These are phyloP conservation scores for Oxyura jamaicensis DNA, from an alignment of 2,113 vertebrate species.

Conservation along the genomic window DNA sequence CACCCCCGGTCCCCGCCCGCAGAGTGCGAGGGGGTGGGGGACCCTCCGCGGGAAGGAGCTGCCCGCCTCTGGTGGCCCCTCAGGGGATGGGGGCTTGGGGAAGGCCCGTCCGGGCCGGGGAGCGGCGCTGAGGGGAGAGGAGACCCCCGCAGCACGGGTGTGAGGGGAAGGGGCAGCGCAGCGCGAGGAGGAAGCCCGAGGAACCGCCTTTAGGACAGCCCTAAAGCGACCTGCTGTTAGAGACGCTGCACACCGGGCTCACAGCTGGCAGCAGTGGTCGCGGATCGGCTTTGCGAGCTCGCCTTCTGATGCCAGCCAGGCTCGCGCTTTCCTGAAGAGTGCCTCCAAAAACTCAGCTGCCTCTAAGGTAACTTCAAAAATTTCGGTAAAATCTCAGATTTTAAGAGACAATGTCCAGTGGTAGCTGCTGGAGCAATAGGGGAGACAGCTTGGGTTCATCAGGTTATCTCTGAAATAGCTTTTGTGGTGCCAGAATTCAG, in stretches of 20 bases:
- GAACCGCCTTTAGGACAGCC: too few species aligned
- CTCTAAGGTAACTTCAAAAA: not conserved
- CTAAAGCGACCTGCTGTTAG: not conserved
- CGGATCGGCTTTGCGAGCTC: not conserved
- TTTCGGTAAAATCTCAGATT: not conserved
- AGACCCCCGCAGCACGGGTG: fast-evolving
- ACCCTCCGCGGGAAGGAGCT: not conserved
- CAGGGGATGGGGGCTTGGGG: too few species aligned
- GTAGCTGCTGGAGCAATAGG: not conserved
- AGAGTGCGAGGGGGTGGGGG: not conserved
- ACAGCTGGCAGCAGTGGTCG: not conserved
- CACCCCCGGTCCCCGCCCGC: not conserved
- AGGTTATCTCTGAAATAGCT: not conserved
- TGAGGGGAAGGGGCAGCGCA: fast-evolving
- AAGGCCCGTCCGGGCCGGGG: not conserved
- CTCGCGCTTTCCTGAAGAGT: not conserved
- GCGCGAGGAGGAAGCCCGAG: fast-evolving
- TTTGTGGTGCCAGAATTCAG: not conserved
- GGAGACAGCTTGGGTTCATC: not conserved
- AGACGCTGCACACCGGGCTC: not conserved
- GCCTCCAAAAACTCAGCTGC: not conserved
- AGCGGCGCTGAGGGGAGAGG: not conserved
- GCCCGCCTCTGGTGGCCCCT: fast-evolving
- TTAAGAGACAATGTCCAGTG: not conserved
- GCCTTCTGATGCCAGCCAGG: not conserved